Evolutionary conservation across 2,797 vertebrate genomes (phyloP).

Genomic region (Typhlichthys subterraneus): DNA sequence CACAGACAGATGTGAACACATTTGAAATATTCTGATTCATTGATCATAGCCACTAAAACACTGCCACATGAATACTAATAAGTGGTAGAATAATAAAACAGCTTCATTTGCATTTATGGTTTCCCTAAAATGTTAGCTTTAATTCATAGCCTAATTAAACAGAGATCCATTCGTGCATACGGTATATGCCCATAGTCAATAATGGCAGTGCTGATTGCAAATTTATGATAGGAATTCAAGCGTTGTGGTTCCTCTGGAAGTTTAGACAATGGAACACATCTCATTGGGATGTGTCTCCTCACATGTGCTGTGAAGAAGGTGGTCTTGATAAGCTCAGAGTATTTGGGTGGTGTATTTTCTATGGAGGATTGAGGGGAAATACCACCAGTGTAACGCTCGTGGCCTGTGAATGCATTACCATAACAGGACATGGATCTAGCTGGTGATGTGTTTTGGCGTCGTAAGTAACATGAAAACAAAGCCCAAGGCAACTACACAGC

Average conservation of each 20-base stretch:
- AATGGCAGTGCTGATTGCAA: no score
- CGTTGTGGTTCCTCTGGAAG: neutral
- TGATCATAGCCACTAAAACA: neutral
- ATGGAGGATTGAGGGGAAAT: neutral
- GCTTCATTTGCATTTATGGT: no score
- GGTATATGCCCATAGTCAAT: no score
- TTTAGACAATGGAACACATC: neutral
- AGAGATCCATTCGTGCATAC: no score
- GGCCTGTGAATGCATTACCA: neutral
- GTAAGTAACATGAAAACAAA: conserved; percentile 30
- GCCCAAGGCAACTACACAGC: conserved; percentile 23
- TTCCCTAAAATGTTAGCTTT: no score
- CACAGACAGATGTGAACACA: conserved; percentile 2
- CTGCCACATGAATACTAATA: neutral
- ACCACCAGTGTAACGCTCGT: conserved; percentile 2
- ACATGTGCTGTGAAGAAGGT: neutral
- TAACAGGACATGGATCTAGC: conserved; percentile 1
- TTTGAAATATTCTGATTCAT: neutral
- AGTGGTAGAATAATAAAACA: neutral
- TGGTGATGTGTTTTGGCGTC: conserved; percentile 25
- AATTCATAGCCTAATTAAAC: no score
- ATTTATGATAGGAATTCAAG: no score
- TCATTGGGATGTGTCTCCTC: neutral
- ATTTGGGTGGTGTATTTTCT: neutral
- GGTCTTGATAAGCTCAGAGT: neutral